Conservation (phyloP, 2,113 vertebrate species). For the Solenodon paradoxus region DNA sequence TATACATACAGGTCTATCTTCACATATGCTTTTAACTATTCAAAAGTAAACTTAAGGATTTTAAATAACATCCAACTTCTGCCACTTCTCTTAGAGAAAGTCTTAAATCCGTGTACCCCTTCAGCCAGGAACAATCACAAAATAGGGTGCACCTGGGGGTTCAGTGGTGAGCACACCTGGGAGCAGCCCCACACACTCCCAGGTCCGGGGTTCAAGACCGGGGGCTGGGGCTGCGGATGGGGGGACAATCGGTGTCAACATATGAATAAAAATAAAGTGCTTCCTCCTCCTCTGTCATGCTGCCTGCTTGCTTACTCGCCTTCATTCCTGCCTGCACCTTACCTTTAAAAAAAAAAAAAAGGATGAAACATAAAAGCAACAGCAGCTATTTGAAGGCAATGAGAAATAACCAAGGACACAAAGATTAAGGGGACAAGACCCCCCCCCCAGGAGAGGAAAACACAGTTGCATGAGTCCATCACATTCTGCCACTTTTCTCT, state of each 20-base stretch:
- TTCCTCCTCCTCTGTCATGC: no score
- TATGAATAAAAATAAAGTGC: no score
- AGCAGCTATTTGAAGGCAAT: background rate
- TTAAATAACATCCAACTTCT: background rate
- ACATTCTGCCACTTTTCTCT: background rate
- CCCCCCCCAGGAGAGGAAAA: background rate
- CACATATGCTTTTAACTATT: background rate
- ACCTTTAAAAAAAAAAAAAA: no score
- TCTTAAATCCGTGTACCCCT: background rate
- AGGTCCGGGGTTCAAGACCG: no score
- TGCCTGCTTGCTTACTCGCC: no score
- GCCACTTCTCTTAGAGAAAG: background rate
- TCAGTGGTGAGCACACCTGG: no score
- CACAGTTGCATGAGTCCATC: background rate
- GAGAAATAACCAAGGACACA: background rate
- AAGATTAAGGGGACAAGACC: background rate
- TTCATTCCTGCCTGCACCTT: no score
- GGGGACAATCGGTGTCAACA: no score
- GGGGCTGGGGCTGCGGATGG: no score
- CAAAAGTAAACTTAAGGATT: background rate
- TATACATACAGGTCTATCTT: no score
- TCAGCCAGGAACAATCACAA: background rate
- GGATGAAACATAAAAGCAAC: background rate
- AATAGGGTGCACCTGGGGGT: no score
- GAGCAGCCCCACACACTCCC: no score